These are phyloP conservation scores for Cenopis cana DNA, from an alignment of 2,888 invertebrate genomes.

Conservation along the genomic window DNA sequence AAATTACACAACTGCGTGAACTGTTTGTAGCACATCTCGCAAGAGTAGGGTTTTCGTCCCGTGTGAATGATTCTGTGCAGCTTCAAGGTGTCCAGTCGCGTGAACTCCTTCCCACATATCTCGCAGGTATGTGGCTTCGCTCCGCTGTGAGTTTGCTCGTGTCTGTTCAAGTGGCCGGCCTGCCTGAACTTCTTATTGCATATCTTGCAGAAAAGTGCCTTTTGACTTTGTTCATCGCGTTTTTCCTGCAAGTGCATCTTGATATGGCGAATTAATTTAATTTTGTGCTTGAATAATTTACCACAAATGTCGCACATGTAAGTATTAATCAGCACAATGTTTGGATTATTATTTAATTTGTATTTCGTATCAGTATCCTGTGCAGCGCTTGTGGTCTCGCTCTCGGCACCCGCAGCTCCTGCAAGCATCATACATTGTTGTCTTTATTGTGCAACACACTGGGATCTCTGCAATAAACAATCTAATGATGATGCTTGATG, in stretches of 20 bases:
- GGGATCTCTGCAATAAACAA: background rate
- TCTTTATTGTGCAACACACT: background rate
- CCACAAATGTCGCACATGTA: background rate
- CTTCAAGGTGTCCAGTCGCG: background rate
- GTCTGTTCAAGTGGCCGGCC: background rate
- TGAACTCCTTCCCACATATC: background rate
- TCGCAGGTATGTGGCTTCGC: background rate
- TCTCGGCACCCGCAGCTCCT: background rate
- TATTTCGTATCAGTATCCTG: background rate
- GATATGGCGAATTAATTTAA: background rate
- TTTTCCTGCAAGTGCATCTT: background rate
- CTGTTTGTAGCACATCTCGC: background rate
- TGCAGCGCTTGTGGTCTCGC: background rate
- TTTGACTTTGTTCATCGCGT: background rate
- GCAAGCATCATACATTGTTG: background rate
- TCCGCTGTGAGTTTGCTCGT: background rate
- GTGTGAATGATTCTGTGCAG: background rate
- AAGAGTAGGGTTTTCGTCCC: background rate
- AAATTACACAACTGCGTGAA: background rate
- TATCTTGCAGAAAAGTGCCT: background rate
- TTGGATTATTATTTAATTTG: background rate
- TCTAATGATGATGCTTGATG: background rate
- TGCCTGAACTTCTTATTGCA: background rate
- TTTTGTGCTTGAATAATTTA: background rate
- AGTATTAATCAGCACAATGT: background rate